These are phyloP conservation scores for Podocnemis expansa DNA, from an alignment of 2,113 vertebrate species.

Conservation along the genomic window DNA sequence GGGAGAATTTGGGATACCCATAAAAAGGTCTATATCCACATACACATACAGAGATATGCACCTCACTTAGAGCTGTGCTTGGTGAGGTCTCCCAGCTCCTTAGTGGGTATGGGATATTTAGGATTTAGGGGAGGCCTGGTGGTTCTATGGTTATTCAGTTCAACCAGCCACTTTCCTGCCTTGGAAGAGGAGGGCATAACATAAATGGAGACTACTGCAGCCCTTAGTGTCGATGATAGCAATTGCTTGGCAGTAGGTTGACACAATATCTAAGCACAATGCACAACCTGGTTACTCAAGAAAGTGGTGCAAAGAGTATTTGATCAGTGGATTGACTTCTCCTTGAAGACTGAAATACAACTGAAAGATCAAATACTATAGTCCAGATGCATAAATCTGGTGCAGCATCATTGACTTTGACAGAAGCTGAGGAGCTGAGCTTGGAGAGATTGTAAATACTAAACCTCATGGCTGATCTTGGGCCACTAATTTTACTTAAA, in stretches of 20 bases:
- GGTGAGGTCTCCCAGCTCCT: rapidly evolving
- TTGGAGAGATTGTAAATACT: background rate
- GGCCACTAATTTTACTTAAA: background rate
- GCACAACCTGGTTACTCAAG: rapidly evolving
- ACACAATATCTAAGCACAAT: background rate
- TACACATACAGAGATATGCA: background rate
- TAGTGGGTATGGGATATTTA: rapidly evolving
- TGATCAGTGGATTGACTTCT: background rate
- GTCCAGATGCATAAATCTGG: background rate
- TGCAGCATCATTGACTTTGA: background rate
- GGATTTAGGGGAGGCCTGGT: background rate
- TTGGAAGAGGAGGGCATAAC: background rate
- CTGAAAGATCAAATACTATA: rapidly evolving
- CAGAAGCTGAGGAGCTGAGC: background rate
- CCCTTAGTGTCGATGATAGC: background rate
- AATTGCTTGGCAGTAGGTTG: rapidly evolving
- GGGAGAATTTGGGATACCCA: background rate
- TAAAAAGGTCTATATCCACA: background rate
- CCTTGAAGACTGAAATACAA: background rate
- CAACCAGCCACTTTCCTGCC: background rate
- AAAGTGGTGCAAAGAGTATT: background rate
- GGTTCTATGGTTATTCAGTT: rapidly evolving
- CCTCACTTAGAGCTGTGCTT: background rate
- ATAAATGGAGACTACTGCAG: rapidly evolving
- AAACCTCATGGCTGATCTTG: background rate